Percentiles rank a stretch among this genome's conserved stretches.
phyloP scores from a whole-genome alignment of 2,113 vertebrate species.

The Stomatorhinus ivindoensis region DNA sequence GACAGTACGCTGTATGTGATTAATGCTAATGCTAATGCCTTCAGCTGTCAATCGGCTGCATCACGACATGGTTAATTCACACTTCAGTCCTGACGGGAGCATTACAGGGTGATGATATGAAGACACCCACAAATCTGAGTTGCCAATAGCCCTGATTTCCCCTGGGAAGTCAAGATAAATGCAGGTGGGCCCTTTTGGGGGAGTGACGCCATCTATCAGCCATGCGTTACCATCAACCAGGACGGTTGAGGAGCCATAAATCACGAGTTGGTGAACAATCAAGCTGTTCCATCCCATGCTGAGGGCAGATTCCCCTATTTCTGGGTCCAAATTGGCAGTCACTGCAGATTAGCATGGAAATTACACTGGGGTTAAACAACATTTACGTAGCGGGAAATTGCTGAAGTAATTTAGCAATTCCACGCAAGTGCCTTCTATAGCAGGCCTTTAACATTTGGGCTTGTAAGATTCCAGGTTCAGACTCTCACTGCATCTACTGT shows the following conservation, averaged over 20 bases:
- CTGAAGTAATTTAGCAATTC: background rate
- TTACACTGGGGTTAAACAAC: background rate
- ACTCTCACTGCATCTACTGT: background rate
- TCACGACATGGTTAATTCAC: background rate
- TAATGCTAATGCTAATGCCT: background rate
- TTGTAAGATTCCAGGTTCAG: background rate
- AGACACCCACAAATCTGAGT: background rate
- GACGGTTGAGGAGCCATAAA: background rate
- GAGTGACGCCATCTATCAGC: background rate
- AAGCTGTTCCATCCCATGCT: background rate
- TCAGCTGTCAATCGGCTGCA: background rate
- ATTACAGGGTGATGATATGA: background rate
- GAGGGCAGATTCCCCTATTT: background rate
- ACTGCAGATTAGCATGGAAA: background rate
- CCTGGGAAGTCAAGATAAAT: background rate
- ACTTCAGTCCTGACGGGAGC: background rate
- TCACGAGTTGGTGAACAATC: background rate
- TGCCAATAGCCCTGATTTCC: background rate
- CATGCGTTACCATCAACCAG: background rate
- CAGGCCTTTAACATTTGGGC: background rate
- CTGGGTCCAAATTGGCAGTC: background rate
- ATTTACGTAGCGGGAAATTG: background rate
- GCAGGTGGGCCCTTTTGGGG: background rate
- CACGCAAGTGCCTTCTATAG: background rate
- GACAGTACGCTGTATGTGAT: background rate